Evolutionary conservation across 2,113 vertebrate genomes (phyloP).

Genomic region (Parus major): DNA sequence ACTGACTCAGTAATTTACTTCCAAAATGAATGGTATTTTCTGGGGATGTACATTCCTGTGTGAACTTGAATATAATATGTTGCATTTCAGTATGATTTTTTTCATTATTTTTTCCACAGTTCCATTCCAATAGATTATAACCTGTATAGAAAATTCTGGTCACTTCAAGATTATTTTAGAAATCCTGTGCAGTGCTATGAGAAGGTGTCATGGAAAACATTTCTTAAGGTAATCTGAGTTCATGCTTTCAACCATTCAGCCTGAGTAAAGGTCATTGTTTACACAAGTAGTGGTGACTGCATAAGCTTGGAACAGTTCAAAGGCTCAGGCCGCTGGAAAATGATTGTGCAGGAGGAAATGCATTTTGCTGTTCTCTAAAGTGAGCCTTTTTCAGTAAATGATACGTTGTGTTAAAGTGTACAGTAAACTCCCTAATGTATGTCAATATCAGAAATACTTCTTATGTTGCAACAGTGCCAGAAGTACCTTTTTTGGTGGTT

Average conservation of each 20-base stretch:
- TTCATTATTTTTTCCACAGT: constrained; percentile 60
- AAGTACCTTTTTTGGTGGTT: neutral
- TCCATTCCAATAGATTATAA: constrained; percentile 99
- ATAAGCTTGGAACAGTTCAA: neutral
- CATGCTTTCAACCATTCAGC: neutral
- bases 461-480: neutral
- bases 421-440: neutral
- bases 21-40: neutral
- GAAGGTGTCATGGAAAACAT: constrained; percentile 96
- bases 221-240: constrained; percentile 87
- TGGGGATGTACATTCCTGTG: neutral
- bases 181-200: constrained; percentile 98
- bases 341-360: neutral
- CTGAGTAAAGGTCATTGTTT: neutral
- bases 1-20: neutral
- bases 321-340: neutral
- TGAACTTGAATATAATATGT: neutral
- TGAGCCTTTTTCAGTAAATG: neutral
- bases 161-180: constrained; percentile 96
- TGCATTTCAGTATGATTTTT: neutral
- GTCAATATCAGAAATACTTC: neutral
- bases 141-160: constrained; percentile 99
- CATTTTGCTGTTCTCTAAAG: neutral
- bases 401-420: neutral
- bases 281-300: accelerated